phyloP scores from a whole-genome alignment of 2,888 invertebrate species.

The Polyploca ridens region DNA sequence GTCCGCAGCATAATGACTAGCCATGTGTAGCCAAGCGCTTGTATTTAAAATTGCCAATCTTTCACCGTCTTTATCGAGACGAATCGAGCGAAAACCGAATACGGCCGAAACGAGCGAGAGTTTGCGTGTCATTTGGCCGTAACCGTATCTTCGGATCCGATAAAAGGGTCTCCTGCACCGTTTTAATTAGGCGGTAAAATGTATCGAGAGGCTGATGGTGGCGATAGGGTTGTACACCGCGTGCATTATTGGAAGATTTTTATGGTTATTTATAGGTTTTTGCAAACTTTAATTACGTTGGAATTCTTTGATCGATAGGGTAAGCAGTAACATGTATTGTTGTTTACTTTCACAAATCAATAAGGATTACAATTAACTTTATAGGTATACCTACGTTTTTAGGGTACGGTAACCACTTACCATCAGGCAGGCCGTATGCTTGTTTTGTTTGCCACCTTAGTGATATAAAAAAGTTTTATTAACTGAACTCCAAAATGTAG shows the following conservation, averaged over 20 bases:
- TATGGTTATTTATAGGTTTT: slow-evolving; percentile 1
- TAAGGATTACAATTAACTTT: too few relatives aligned
- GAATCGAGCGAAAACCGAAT: slow-evolving; percentile 29
- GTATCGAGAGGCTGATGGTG: slow-evolving; percentile 62
- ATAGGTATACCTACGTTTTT: too few relatives aligned
- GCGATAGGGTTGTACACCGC: slow-evolving; percentile 54
- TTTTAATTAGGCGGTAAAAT: slow-evolving; percentile 81
- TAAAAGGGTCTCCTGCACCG: slow-evolving; percentile 78
- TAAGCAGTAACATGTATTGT: too few relatives aligned
- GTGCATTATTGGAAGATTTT: slow-evolving; percentile 12
- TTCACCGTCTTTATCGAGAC: slow-evolving; percentile 15
- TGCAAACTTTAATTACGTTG: neutral
- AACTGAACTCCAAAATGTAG: too few relatives aligned
- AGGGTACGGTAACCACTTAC: too few relatives aligned
- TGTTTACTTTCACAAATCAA: too few relatives aligned
- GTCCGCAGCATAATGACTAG: neutral
- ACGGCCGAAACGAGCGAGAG: slow-evolving; percentile 50
- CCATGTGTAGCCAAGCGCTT: neutral
- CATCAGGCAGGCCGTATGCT: too few relatives aligned
- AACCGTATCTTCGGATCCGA: slow-evolving; percentile 74
- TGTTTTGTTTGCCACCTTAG: too few relatives aligned
- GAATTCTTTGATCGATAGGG: slow-evolving; percentile 23
- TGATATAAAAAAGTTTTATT: too few relatives aligned
- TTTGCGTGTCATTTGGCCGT: slow-evolving; percentile 76
- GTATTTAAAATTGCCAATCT: neutral